Percentiles rank a stretch among this genome's conserved stretches.
These are phyloP conservation scores for Bradynema listronoti DNA, from an alignment of 1,140 invertebrate species.

Conservation along the genomic window DNA sequence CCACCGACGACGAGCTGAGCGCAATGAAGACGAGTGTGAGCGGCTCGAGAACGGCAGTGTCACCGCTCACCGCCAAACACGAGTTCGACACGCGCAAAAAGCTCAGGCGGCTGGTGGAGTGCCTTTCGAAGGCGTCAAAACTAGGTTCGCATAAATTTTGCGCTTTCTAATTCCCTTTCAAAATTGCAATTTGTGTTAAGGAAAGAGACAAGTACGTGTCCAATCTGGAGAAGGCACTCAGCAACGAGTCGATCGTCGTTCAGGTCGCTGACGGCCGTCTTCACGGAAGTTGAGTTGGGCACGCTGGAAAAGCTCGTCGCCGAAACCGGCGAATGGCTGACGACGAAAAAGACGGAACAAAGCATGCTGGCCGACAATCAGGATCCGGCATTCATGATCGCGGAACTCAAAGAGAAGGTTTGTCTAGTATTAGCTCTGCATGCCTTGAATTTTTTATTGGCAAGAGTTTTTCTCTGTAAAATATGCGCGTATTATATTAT, in stretches of 20 bases:
- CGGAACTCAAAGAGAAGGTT: constrained; percentile 56
- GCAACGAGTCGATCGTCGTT: constrained; percentile 59
- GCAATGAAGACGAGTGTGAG: constrained; percentile 64
- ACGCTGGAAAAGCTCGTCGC: constrained; percentile 60
- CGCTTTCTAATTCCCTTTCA: too few species aligned
- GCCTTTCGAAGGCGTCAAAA: constrained; percentile 38
- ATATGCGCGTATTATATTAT: too few species aligned
- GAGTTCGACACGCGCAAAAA: constrained; percentile 40
- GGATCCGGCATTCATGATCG: constrained; percentile 58
- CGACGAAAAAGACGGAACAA: constrained; percentile 56
- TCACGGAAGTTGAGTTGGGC: constrained; percentile 53
- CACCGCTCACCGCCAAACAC: constrained; percentile 38
- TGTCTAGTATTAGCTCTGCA: not conserved
- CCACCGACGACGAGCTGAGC: constrained; percentile 70
- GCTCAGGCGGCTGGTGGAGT: constrained; percentile 19
- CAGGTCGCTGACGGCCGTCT: constrained; percentile 58
- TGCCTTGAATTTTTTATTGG: not conserved
- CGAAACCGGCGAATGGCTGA: constrained; percentile 59
- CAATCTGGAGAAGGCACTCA: constrained; percentile 58
- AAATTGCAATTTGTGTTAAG: too few species aligned
- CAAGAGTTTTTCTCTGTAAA: not conserved
- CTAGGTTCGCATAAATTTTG: too few species aligned
- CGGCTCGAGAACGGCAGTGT: constrained; percentile 56
- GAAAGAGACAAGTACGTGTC: constrained; percentile 59
- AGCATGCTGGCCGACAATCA: constrained; percentile 56